A percentile compares a stretch with the other conserved stretches of the same genome.
Conservation (phyloP, 2,888 invertebrate species). For the Drosophila gaucha region DNA sequence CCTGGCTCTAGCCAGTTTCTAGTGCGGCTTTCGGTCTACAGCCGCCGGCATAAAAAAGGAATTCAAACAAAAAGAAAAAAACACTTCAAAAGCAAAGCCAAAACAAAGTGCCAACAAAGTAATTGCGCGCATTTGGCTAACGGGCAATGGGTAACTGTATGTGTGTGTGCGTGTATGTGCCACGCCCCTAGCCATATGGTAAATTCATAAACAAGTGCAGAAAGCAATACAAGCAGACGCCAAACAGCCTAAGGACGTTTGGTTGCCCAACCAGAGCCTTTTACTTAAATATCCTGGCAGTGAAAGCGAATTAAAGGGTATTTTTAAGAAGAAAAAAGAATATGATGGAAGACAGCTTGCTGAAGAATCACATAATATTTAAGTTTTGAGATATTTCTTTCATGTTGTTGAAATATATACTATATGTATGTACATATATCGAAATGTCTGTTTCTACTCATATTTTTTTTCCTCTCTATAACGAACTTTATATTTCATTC, state of each 20-base stretch:
- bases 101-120: constrained; percentile 74
- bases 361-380: too few species aligned
- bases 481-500: too few species aligned
- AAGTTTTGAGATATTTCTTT: too few species aligned
- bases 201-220: constrained; percentile 45
- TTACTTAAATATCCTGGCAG: constrained; percentile 17
- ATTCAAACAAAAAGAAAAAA: constrained; percentile 20
- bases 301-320: not conserved
- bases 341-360: not conserved
- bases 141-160: constrained; percentile 25
- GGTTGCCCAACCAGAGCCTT: not conserved
- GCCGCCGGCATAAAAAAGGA: constrained; percentile 30
- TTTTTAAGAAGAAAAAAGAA: not conserved
- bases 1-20: not conserved
- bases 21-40: constrained; percentile 17
- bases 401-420: too few species aligned
- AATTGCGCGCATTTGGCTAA: constrained; percentile 57
- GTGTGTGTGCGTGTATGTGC: constrained; percentile 7
- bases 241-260: constrained; percentile 13
- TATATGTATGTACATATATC: too few species aligned
- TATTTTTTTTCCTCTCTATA: too few species aligned
- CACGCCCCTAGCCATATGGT: constrained; percentile 54
- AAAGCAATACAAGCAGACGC: constrained; percentile 23
- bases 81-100: constrained; percentile 53
- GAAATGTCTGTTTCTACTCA: too few species aligned